Evolutionary conservation across 2,888 invertebrate species (phyloP).

Genomic region (Tribolium freemani): DNA sequence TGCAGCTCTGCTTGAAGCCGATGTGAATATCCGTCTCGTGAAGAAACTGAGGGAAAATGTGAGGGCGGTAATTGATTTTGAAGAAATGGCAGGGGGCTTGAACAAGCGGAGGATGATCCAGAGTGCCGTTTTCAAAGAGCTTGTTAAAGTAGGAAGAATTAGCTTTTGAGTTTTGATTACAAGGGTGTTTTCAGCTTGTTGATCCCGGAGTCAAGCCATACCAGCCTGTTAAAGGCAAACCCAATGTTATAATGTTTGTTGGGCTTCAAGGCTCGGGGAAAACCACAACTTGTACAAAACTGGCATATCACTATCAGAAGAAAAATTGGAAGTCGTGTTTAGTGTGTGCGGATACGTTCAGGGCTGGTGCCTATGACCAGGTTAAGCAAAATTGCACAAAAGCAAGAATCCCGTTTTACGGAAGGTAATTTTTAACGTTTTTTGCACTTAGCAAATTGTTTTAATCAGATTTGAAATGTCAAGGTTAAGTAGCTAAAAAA

Average conservation of each 20-base stretch:
- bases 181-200: conserved; percentile 77
- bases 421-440: conserved; percentile 76
- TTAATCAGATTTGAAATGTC: too few species aligned
- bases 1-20: conserved; percentile 96
- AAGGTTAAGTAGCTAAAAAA: too few species aligned
- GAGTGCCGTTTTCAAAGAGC: conserved; percentile 98
- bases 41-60: conserved; percentile 98
- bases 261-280: conserved; percentile 99
- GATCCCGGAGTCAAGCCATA: conserved; percentile 98
- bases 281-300: conserved; percentile 99
- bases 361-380: conserved; percentile 99
- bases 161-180: neutral
- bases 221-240: conserved; percentile 94
- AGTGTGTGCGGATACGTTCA: conserved; percentile 99
- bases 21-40: conserved; percentile 95
- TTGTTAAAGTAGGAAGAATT: conserved; percentile 82
- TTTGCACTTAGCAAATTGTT: neutral
- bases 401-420: conserved; percentile 99
- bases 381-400: conserved; percentile 99
- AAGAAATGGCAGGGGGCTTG: conserved; percentile 98
- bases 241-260: conserved; percentile 99
- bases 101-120: conserved; percentile 99
- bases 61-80: conserved; percentile 96
- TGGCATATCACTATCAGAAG: conserved; percentile 98
- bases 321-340: conserved; percentile 99